Conservation (phyloP, 1,140 invertebrate genomes). For the Lordiphosa mommai region DNA sequence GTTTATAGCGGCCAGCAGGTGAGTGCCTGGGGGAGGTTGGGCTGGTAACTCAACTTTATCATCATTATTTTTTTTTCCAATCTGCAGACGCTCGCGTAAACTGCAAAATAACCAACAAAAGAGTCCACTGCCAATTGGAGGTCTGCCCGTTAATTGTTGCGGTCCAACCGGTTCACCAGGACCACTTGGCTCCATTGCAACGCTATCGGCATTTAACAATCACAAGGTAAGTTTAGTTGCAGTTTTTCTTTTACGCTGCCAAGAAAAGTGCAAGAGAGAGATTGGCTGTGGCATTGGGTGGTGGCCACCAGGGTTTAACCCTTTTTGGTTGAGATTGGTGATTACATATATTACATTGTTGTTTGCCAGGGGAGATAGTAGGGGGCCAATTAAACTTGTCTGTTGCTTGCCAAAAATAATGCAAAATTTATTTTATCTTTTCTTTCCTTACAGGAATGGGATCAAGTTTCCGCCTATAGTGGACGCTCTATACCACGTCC, state of each 20-base stretch:
- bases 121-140: conserved; percentile 85
- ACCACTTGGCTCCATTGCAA: conserved; percentile 90
- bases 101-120: conserved; percentile 87
- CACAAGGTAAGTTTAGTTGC: conserved; percentile 83
- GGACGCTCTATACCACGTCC: conserved; percentile 92
- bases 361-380: no score
- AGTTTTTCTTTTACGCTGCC: conserved; percentile 29
- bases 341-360: no score
- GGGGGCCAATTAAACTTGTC: no score
- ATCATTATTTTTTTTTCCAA: conserved; percentile 11
- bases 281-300: neutral
- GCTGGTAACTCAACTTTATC: conserved; percentile 21
- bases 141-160: conserved; percentile 88
- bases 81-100: conserved; percentile 84
- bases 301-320: neutral
- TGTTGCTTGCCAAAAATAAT: no score
- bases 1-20: conserved; percentile 90
- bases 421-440: neutral
- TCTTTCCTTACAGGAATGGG: conserved; percentile 86
- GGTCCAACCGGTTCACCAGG: conserved; percentile 88
- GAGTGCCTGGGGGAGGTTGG: conserved; percentile 24
- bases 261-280: conserved; percentile 9
- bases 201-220: conserved; percentile 88
- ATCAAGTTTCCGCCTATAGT: conserved; percentile 95
- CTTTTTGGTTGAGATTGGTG: neutral